These are phyloP conservation scores for Euwallacea similis DNA, from an alignment of 1,140 invertebrate genomes.

Conservation along the genomic window DNA sequence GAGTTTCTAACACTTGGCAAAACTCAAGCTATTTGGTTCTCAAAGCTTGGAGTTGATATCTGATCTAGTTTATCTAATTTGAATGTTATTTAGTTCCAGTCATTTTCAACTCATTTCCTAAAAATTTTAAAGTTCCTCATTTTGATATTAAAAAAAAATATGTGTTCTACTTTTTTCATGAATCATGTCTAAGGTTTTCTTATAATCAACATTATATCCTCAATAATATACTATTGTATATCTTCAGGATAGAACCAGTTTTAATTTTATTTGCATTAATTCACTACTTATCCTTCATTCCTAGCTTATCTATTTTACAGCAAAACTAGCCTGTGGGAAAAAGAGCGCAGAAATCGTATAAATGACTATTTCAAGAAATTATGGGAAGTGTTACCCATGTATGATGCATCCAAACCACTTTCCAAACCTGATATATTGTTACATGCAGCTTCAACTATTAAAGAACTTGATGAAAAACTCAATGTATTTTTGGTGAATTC, in stretches of 20 bases:
- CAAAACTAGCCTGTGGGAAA: slow-evolving; percentile 57
- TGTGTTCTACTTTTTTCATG: too few relatives aligned
- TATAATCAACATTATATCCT: neutral
- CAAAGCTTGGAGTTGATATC: too few relatives aligned
- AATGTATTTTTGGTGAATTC: slow-evolving; percentile 44
- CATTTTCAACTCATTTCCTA: too few relatives aligned
- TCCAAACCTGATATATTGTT: slow-evolving; percentile 57
- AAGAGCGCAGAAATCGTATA: slow-evolving; percentile 56
- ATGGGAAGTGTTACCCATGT: slow-evolving; percentile 55
- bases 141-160: too few relatives aligned
- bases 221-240: neutral
- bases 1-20: too few relatives aligned
- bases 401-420: slow-evolving; percentile 53
- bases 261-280: too few relatives aligned
- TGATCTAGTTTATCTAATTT: too few relatives aligned
- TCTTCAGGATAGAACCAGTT: neutral
- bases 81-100: too few relatives aligned
- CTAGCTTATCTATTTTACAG: slow-evolving; percentile 30
- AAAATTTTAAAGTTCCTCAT: too few relatives aligned
- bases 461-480: slow-evolving; percentile 55
- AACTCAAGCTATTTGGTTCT: too few relatives aligned
- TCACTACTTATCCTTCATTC: too few relatives aligned
- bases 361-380: slow-evolving; percentile 56
- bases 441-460: slow-evolving; percentile 55
- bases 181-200: too few relatives aligned